Base-by-base conservation (phyloP, 1,140 invertebrate genomes). In the Trypoxylus dichotomus region DNA sequence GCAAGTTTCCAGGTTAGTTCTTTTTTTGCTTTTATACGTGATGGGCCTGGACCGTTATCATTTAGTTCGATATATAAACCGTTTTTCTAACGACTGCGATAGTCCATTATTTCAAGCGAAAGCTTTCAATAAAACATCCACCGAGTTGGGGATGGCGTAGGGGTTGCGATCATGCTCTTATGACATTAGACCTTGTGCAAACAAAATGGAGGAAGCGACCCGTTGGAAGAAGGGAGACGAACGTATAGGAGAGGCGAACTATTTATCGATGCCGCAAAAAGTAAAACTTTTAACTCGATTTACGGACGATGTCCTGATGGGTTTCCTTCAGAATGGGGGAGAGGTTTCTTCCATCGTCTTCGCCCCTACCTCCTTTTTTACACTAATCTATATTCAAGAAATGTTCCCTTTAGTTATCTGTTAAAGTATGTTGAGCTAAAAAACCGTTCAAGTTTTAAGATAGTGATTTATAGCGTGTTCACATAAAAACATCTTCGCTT, bases 1-100 rank as follows among this genome's bases (percentile, higher is more conserved):
- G 60, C 60, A 27, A 63, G 60, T 63, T 63, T 63, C 10, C 43
- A 47, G 3, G 60, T 63, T 63, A 63, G 21, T 63, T 63, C 60
- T 63, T 24, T 63, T 27, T 63, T 11, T 63, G 11, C 11, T 11
- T 27, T 27, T 24, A 63, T 63, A 21, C 19, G 19, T 63, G 60
- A 27, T 63, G 60, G n/a, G 43, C 13, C 10, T 63, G 21, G 2
- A 19, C 60, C 60, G 60, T 63, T 63, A 63, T 63, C 60, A 63
- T 63, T 63, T 63, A 63, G 60, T 24, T 63, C 19, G 25, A 63
- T 63, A 19, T 63, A 63, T 63, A 47, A 47, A 8, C 43, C 43
- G 43, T 47, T 47, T 47, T 47, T 47, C n/a, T 47, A 47, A n/a
- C 43, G 43, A 47, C 43, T n/a, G 43, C 43, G 43, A n/a, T 47